These are phyloP conservation scores for Lordiphosa clarofinis DNA, from an alignment of 1,140 invertebrate species.

Conservation along the genomic window DNA sequence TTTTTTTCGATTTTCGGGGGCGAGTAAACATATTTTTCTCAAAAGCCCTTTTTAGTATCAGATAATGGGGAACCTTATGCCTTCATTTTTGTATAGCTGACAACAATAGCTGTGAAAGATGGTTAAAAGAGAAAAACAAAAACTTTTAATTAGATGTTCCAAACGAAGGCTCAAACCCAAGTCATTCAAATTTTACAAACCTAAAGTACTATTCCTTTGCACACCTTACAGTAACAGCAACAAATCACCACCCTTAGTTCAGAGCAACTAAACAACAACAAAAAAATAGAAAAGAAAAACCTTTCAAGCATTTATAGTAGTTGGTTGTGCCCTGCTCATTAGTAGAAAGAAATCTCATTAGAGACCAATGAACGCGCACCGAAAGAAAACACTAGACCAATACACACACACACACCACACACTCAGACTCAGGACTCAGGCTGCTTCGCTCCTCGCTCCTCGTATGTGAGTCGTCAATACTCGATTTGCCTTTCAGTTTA, in stretches of 20 bases:
- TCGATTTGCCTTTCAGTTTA: conserved; percentile 34
- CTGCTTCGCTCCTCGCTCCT: conserved; percentile 3
- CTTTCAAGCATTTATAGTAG: conserved; percentile 35
- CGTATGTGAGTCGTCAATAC: conserved; percentile 8
- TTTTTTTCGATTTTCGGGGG: too few relatives aligned
- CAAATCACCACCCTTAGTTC: conserved; percentile 1
- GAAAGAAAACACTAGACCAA: conserved; percentile 33
- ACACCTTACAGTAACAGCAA: background rate
- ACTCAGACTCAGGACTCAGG: background rate
- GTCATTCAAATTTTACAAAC: too few relatives aligned
- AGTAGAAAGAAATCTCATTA: conserved; percentile 67
- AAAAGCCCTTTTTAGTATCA: too few relatives aligned
- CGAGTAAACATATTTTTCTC: too few relatives aligned
- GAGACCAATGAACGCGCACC: conserved; percentile 66
- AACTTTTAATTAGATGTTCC: too few relatives aligned
- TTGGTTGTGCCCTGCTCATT: conserved; percentile 49
- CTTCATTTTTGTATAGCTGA: too few relatives aligned
- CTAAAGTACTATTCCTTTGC: too few relatives aligned
- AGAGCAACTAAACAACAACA: conserved; percentile 2
- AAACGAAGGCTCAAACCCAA: too few relatives aligned
- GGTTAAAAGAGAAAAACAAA: too few relatives aligned
- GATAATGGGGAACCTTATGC: too few relatives aligned
- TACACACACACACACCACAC: too few relatives aligned
- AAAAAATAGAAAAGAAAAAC: conserved; percentile 16
- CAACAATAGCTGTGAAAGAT: too few relatives aligned